These are phyloP conservation scores for Cephalopholis sonnerati DNA, from an alignment of 2,113 vertebrate species.

Conservation along the genomic window DNA sequence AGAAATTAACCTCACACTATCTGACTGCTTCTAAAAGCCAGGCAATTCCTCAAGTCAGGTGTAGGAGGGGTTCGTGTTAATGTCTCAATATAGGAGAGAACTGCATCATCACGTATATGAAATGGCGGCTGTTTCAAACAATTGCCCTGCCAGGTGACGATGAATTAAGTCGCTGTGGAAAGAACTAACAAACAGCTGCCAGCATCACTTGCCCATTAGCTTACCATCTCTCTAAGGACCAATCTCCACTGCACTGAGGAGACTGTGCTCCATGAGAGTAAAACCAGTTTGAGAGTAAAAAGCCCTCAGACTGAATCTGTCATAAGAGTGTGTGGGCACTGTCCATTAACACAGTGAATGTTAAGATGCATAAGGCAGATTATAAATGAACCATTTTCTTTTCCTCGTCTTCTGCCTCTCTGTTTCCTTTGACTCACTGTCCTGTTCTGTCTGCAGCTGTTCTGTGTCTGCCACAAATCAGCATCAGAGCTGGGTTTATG, in stretches of 20 bases:
- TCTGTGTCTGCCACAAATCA: constrained; percentile 55
- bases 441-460: constrained; percentile 52
- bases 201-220: constrained; percentile 31
- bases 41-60: background rate
- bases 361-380: constrained; percentile 50
- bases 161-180: constrained; percentile 17
- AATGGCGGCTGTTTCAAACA: background rate
- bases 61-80: background rate
- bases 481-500: constrained; percentile 62
- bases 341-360: constrained; percentile 46
- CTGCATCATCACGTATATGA: background rate
- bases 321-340: constrained; percentile 43
- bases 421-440: constrained; percentile 19
- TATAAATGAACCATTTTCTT: constrained; percentile 46
- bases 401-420: constrained; percentile 15
- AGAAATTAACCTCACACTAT: background rate
- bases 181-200: constrained; percentile 18
- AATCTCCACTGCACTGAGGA: constrained; percentile 26
- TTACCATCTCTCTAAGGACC: constrained; percentile 29
- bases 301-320: constrained; percentile 32
- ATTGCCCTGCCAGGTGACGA: background rate
- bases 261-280: constrained; percentile 22
- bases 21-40: background rate
- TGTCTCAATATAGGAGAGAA: background rate
- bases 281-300: constrained; percentile 2